Base-by-base conservation (phyloP, 2,113 vertebrate genomes). In the Oophaga pumilio region DNA sequence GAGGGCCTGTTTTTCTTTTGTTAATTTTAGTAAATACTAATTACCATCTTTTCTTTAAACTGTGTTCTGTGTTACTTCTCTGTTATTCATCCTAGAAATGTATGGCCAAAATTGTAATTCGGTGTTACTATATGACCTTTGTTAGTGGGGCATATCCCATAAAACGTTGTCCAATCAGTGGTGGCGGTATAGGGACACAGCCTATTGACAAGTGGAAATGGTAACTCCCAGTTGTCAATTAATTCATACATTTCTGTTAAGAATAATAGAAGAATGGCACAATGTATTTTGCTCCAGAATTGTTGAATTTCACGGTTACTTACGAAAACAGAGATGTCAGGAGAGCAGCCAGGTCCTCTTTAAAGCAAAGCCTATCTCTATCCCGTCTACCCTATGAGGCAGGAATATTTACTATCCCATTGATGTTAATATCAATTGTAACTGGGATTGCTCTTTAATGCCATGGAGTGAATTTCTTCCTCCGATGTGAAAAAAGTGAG, bases 401-500 rank as follows among this genome's bases (percentile, higher is more conserved):
- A 18, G 14, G 28, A 22, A 20, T 22, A 74, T 50, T 22, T 50
- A 20, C 43, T 1, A 18, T 50, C 71, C 24, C 69, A 43, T 74
- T 74, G 71, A 74, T 50, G 71, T 74, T 50, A 74, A 50, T 74
- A 74, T 50, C 71, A 50, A 50, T 50, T 74, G 33, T 50, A 49
- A 74, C 28, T 73, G 33, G 69, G 8, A 73, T 73, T 73, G 69
- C 69, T 73, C 69, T 73, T 73, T 73, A 73, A 73, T 43, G 69
- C 69, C 69, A 73, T 74, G 17, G 33, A 74, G 76, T 77, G 76
- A 77, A 77, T 77, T 77, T 77, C 71, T 77, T 56, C n/a, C 22
- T 14, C 22, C 33, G 71, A 74, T 69, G 66, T 2, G 28, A 74
- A 74, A 73, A 74, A 50, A 50, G 49, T 77, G 76, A 77, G 50